Evolutionary conservation across 2,888 invertebrate genomes (phyloP).

Genomic region (Caenorhabditis sp.): DNA sequence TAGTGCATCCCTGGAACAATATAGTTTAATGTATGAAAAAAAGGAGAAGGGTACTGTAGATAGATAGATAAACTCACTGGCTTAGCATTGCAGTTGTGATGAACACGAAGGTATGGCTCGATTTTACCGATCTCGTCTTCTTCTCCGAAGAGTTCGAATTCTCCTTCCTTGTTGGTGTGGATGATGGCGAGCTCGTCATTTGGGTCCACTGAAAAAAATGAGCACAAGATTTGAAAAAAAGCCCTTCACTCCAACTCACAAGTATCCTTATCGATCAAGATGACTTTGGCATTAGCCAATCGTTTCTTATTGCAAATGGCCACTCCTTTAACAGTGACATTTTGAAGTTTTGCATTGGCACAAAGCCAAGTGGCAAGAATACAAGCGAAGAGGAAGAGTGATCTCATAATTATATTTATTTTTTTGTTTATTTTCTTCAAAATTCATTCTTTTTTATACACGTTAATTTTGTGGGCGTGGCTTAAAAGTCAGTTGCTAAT

Average conservation of each 20-base stretch:
- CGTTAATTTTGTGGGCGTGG: too few relatives aligned
- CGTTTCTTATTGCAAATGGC: slow-evolving; percentile 33
- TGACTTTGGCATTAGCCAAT: slow-evolving; percentile 48
- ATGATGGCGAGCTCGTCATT: slow-evolving; percentile 54
- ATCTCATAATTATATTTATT: background rate
- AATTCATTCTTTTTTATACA: too few relatives aligned
- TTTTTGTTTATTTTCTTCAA: too few relatives aligned
- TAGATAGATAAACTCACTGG: slow-evolving; percentile 17
- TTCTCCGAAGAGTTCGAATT: slow-evolving; percentile 54
- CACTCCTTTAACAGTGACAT: background rate
- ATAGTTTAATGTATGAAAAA: background rate
- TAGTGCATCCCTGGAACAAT: slow-evolving; percentile 41
- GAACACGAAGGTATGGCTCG: slow-evolving; percentile 56
- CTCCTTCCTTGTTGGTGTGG: slow-evolving; percentile 56
- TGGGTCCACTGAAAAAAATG: slow-evolving; percentile 51
- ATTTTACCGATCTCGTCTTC: slow-evolving; percentile 59
- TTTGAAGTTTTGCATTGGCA: background rate
- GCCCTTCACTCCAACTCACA: slow-evolving; percentile 36
- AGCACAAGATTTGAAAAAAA: background rate
- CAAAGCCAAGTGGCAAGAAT: background rate
- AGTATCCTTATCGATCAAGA: slow-evolving; percentile 57
- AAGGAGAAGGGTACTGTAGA: background rate
- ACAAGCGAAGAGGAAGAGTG: background rate
- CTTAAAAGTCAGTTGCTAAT: too few relatives aligned
- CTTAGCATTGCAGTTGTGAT: slow-evolving; percentile 52